Percentiles rank a stretch among this genome's conserved stretches.
Evolutionary conservation across 2,888 invertebrate species (phyloP).

Genomic region (Chrysopilus asiliformis): DNA sequence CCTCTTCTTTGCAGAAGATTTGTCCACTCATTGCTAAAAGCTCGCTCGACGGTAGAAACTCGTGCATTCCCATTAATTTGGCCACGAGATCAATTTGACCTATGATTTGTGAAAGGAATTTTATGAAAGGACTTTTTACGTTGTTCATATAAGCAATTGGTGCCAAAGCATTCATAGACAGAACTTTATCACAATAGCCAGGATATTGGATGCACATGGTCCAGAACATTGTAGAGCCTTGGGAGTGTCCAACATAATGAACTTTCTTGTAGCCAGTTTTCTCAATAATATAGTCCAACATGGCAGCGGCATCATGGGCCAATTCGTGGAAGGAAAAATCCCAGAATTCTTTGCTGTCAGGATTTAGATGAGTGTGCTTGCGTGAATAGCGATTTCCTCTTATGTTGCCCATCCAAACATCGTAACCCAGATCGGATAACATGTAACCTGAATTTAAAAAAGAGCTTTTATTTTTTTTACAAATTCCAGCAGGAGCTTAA

Average conservation of each 20-base stretch:
- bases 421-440: conserved; percentile 33
- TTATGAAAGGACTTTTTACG: conserved; percentile 23
- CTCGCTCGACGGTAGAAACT: conserved; percentile 43
- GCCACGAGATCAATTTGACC: conserved; percentile 10
- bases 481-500: too few relatives aligned
- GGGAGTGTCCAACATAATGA: conserved; percentile 38
- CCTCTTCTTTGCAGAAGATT: conserved; percentile 29
- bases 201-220: conserved; percentile 35
- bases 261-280: conserved; percentile 26
- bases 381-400: conserved; percentile 35
- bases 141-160: conserved; percentile 36
- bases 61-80: conserved; percentile 25
- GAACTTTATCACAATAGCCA: conserved; percentile 37
- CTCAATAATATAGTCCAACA: conserved; percentile 33
- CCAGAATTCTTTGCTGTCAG: conserved; percentile 32
- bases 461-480: too few relatives aligned
- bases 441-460: conserved; percentile 29
- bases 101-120: conserved; percentile 7
- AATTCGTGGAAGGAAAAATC: conserved; percentile 38
- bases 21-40: conserved; percentile 37
- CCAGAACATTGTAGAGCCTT: conserved; percentile 40
- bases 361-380: conserved; percentile 30
- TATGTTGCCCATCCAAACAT: conserved; percentile 36
- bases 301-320: conserved; percentile 33
- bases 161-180: conserved; percentile 35